phyloP scores from a whole-genome alignment of 2,797 vertebrate genomes.

The Echiichthys vipera region DNA sequence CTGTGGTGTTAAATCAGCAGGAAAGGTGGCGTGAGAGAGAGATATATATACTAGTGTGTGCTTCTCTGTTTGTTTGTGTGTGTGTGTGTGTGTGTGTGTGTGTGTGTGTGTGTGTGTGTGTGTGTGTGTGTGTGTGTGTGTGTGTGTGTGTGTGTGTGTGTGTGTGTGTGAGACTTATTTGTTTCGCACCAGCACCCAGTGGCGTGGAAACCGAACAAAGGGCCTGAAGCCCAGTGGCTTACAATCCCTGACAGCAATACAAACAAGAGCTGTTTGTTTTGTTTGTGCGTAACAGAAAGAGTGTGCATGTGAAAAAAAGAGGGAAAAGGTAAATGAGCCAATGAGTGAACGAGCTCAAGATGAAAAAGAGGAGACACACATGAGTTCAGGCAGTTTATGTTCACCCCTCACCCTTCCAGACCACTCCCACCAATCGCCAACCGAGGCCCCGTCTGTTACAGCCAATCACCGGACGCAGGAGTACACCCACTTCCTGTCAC shows the following conservation, averaged over 20 bases:
- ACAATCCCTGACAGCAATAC: conserved; percentile 57
- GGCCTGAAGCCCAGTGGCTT: conserved; percentile 41
- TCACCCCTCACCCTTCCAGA: conserved; percentile 22
- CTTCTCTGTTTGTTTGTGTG: conserved; percentile 3
- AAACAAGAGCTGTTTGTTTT: conserved; percentile 59
- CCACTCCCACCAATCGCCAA: conserved; percentile 55
- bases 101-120: conserved; percentile 34
- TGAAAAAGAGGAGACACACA: conserved; percentile 26
- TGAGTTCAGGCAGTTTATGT: conserved; percentile 20
- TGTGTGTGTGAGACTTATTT: conserved; percentile 60
- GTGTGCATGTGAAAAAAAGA: neutral
- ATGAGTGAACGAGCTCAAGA: conserved; percentile 12
- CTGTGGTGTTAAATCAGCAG: conserved; percentile 53
- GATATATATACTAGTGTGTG: conserved; percentile 26
- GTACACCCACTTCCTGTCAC: conserved; percentile 75
- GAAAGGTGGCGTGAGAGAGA: conserved; percentile 52
- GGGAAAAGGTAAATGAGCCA: neutral
- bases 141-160: conserved; percentile 16
- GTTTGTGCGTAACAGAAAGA: conserved; percentile 7
- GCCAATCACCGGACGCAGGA: conserved; percentile 64
- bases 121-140: neutral
- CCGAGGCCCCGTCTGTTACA: conserved; percentile 22
- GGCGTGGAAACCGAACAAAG: conserved; percentile 78
- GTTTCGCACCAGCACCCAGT: conserved; percentile 70
- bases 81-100: conserved; percentile 2